Percentiles rank a stretch among this genome's conserved stretches.
phyloP scores from a whole-genome alignment of 2,797 vertebrate species.

The Manis javanica region DNA sequence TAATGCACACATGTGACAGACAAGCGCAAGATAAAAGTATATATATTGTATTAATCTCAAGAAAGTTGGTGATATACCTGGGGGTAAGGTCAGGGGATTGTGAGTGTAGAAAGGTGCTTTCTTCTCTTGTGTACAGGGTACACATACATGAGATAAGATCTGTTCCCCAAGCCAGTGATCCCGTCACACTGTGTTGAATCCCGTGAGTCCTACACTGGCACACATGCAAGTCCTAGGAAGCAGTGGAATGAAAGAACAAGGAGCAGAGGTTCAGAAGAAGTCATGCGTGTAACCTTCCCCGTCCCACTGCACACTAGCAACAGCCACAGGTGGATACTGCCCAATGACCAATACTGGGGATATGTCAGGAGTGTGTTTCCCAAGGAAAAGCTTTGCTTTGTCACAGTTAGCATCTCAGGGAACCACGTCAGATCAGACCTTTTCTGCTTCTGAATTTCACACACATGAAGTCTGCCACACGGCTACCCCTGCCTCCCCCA shows the following conservation, averaged over 20 bases:
- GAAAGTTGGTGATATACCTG: neutral
- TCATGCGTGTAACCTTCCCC: accelerated
- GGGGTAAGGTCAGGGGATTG: neutral
- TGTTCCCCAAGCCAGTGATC: neutral
- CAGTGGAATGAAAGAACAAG: neutral
- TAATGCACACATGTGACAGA: neutral
- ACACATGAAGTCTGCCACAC: neutral
- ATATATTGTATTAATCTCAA: neutral
- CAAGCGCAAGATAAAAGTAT: neutral
- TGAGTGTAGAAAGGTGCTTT: neutral
- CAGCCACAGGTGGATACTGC: too few species aligned
- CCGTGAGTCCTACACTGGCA: accelerated
- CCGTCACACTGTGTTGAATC: neutral
- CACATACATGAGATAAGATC: neutral
- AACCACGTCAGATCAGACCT: neutral
- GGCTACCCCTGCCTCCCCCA: too few species aligned
- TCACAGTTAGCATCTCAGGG: neutral
- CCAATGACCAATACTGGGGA: accelerated
- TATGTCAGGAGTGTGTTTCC: neutral
- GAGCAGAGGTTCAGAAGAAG: neutral
- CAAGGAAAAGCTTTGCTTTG: neutral
- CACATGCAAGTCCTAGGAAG: neutral
- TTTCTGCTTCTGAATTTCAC: neutral
- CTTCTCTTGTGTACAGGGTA: neutral
- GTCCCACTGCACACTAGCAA: accelerated